Conservation (phyloP, 2,888 invertebrate genomes). For the Coelopa pilipes region DNA sequence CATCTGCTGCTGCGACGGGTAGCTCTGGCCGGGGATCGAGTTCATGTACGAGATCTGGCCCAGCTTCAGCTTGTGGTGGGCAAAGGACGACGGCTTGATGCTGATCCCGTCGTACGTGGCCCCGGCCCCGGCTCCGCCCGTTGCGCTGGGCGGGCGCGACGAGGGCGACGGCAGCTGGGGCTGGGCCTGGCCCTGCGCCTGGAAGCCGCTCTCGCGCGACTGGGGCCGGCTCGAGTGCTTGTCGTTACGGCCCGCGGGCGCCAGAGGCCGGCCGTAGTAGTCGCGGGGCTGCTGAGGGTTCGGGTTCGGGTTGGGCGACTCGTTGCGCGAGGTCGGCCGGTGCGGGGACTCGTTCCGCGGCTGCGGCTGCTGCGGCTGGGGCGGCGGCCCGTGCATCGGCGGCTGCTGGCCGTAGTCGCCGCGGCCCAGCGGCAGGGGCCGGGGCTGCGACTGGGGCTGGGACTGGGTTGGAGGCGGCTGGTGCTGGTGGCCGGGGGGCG, state of each 20-base stretch:
- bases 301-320: constrained; percentile 54
- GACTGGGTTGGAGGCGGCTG: constrained; percentile 42
- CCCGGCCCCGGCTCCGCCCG: constrained; percentile 42
- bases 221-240: constrained; percentile 60
- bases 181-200: constrained; percentile 45
- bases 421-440: constrained; percentile 52
- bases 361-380: constrained; percentile 43
- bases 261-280: constrained; percentile 5
- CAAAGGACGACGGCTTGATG: constrained; percentile 62
- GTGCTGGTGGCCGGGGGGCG: constrained; percentile 36
- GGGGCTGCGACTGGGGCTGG: constrained; percentile 49
- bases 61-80: constrained; percentile 66
- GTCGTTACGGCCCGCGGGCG: constrained; percentile 42
- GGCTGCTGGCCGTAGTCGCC: constrained; percentile 15
- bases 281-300: constrained; percentile 42
- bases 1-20: constrained; percentile 40
- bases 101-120: constrained; percentile 50
- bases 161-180: constrained; percentile 50
- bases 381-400: constrained; percentile 34
- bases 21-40: constrained; percentile 46
- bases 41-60: constrained; percentile 56
- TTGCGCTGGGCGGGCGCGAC: constrained; percentile 53
- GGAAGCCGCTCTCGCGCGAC: constrained; percentile 58
- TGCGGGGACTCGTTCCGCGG: constrained; percentile 55
- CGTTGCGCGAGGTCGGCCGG: constrained; percentile 58